Base-by-base conservation (phyloP, 1,140 invertebrate species). In the Triops cancriformis region DNA sequence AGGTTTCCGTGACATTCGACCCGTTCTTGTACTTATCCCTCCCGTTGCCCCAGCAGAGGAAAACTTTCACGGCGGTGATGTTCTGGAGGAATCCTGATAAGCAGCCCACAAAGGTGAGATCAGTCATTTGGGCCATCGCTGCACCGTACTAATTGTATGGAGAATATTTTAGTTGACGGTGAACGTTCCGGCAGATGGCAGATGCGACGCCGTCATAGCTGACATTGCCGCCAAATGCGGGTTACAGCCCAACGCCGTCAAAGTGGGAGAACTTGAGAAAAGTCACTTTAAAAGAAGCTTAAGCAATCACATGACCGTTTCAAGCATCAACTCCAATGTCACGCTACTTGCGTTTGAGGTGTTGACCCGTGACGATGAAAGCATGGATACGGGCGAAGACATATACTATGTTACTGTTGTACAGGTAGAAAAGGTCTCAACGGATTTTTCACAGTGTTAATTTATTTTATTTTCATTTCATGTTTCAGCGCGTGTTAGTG, bases 1-100 rank as follows among this genome's bases (percentile, higher is more conserved):
- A 87, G 85, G 83, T 86, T 18, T 87, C 86, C 1, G 86, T 86
- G 75, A 87, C 86, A 26, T 87, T 87, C 82, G 86, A 87, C 80
- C 86, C 86, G 42, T 87, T 87, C 81, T 80, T 86, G 26, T 85
- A 85, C 75, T 80, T 87, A 43, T 84, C 86, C 27, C 81, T 87
- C 14, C 86, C 86, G 28, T 80, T 87, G 31, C 86, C 86, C 10
- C 85, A 84, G 51, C 79, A 80, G 73, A 72, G 77, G 42, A 51
- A 76, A 51, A 73, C 73, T 28, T 41, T 81, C 73, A 80, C 83
- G 23, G 83, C 86, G 3, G 82, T 81, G 45, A 85, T 86, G 76
- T 84, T 86, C 80, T 83, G 82, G 79, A 83, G 82, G 73, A 85
- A 86, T 78, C 81, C 83, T 1, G 80, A 80, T 75, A 82, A 79